phyloP scores from a whole-genome alignment of 2,797 vertebrate genomes.

The Gorsachius magnificus region DNA sequence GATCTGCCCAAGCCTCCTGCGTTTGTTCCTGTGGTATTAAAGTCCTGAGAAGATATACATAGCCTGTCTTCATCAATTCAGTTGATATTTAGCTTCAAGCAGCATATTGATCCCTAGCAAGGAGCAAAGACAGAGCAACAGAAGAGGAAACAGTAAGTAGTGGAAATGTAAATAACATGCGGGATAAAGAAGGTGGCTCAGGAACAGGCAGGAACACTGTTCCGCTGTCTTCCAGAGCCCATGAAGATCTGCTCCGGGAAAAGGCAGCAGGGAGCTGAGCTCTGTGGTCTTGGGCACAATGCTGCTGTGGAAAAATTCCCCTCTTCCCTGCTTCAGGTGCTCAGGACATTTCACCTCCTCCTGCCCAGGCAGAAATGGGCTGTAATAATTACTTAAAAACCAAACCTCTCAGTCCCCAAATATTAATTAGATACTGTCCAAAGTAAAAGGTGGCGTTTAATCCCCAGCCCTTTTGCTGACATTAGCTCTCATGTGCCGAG shows the following conservation, averaged over 20 bases:
- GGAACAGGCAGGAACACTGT: neutral
- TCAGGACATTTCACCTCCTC: neutral
- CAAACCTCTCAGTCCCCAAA: neutral
- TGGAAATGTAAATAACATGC: neutral
- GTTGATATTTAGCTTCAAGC: neutral
- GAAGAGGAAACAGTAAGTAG: neutral
- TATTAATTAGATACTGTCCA: neutral
- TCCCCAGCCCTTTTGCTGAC: neutral
- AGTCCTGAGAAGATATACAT: neutral
- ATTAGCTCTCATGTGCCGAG: neutral
- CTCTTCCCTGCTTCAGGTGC: neutral
- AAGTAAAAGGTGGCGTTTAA: neutral
- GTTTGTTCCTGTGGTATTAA: neutral
- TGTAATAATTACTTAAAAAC: neutral
- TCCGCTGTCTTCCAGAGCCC: neutral
- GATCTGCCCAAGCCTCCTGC: neutral
- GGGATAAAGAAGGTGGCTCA: neutral
- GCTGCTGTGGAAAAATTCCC: neutral
- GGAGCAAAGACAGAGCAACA: neutral
- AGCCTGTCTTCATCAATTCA: neutral
- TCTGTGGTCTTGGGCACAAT: neutral
- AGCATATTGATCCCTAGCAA: neutral
- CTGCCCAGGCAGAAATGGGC: neutral
- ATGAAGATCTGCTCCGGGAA: neutral
- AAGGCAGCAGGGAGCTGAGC: neutral